Base-by-base conservation (phyloP, 2,113 vertebrate species). In the Ophiodon elongatus region DNA sequence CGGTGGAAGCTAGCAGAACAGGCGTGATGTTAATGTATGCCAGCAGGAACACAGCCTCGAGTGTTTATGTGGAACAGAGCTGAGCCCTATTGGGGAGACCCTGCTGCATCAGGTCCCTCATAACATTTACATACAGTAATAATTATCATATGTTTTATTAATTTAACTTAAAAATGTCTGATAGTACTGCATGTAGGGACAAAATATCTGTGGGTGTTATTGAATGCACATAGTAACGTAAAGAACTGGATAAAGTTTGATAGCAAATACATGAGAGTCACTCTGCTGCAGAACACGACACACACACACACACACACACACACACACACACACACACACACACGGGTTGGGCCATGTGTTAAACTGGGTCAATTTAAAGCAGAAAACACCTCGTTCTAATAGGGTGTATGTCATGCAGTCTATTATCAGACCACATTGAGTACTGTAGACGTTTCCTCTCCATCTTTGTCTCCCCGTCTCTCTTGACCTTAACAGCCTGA, bases 21-120 rank as follows among this genome's bases (percentile, higher is more conserved):
- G 65, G 33, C 37, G n/a, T 37, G 67, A 52, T 60, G 50, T 70
- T 83, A 80, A 76, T 80, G 66, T 84, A 79, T 52, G 70, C 69
- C 52, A 23, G 45, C 29, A 60, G 45, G 11, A 21, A 45, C 50
- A 68, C 33, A 11, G 23, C 11, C 50, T 56, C 31, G 45, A 54
- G 75, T 52, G 64, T 69, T 17, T 7, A 8, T 27, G 57, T 70
- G 27, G 13, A 31, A 6, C 47, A 29, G 41, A 56, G 4, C 67
- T 63, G 45, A 13, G 11, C 2, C 17, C 25, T 56, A 8, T 3
- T 78, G 39, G 66, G 43, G 7, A 45, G 63, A 31, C 27, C 23
- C 31, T 23, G 39, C 19, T 37, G 15, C 13, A 21, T 13, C 23
- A 59, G 2, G 10, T 2, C 14, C n/a, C 57, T 50, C 1, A 5